These are phyloP conservation scores for Asteroscopus sphinx DNA, from an alignment of 2,888 invertebrate species.

Conservation along the genomic window DNA sequence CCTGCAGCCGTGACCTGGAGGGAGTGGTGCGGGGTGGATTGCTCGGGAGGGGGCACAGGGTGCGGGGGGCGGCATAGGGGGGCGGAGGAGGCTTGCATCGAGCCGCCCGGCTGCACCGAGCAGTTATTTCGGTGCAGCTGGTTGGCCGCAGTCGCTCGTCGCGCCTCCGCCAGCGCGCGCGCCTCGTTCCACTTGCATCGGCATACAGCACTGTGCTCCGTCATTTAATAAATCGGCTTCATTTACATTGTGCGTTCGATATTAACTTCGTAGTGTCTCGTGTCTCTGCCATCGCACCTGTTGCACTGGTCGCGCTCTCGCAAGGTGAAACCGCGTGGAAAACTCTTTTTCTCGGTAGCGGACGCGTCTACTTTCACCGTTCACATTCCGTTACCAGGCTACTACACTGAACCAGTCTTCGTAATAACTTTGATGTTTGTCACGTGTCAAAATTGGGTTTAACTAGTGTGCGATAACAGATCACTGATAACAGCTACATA, in stretches of 20 bases:
- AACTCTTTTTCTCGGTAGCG: constrained; percentile 86
- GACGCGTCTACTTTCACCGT: constrained; percentile 87
- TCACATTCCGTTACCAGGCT: constrained; percentile 80
- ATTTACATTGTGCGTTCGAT: constrained; percentile 55
- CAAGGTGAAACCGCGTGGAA: constrained; percentile 87
- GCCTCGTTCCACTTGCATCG: constrained; percentile 68
- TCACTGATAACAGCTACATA: constrained; percentile 63
- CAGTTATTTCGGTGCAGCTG: constrained; percentile 89
- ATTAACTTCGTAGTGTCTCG: constrained; percentile 50
- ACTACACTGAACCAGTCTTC: constrained; percentile 75
- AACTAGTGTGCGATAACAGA: constrained; percentile 66
- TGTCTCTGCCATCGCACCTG: constrained; percentile 72
- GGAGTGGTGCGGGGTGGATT: constrained; percentile 50
- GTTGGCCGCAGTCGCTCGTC: constrained; percentile 79
- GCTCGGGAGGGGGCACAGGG: constrained; percentile 33
- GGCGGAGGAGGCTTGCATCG: constrained; percentile 78
- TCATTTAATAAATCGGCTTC: constrained; percentile 51
- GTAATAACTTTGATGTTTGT: constrained; percentile 67
- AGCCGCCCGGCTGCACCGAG: constrained; percentile 86
- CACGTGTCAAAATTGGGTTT: constrained; percentile 71
- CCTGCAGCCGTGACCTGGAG: constrained; percentile 86
- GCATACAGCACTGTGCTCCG: constrained; percentile 68
- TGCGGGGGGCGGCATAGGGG: constrained; percentile 47
- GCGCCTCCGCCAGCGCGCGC: constrained; percentile 83
- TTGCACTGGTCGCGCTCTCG: constrained; percentile 77